These are phyloP conservation scores for Corythucha ciliata DNA, from an alignment of 2,888 invertebrate genomes.

Conservation along the genomic window DNA sequence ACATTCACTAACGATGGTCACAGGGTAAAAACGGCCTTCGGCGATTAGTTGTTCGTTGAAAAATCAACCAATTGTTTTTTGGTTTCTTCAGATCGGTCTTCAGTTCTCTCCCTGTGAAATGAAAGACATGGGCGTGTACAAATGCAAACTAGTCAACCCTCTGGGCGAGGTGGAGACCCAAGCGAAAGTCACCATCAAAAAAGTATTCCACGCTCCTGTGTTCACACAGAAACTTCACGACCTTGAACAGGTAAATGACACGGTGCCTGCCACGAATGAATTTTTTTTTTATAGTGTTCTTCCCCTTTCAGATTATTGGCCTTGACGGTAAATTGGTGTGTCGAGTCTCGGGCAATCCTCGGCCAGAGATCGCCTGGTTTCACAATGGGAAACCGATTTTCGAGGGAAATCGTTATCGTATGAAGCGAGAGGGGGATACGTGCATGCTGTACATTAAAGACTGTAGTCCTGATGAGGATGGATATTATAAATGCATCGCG, in stretches of 20 bases:
- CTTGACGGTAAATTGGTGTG: conserved; percentile 76
- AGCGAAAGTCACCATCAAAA: conserved; percentile 63
- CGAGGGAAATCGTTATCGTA: conserved; percentile 58
- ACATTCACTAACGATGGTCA: conserved; percentile 73
- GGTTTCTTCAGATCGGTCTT: conserved; percentile 52
- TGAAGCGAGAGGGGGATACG: conserved; percentile 69
- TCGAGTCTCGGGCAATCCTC: conserved; percentile 68
- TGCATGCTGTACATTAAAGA: conserved; percentile 66
- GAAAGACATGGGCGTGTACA: conserved; percentile 68
- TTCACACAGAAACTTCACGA: conserved; percentile 67
- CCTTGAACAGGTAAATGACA: conserved; percentile 50
- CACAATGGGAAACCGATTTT: conserved; percentile 66
- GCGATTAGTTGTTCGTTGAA: background rate
- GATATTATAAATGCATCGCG: conserved; percentile 67
- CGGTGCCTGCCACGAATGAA: background rate
- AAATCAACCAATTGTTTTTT: background rate
- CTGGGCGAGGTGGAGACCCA: conserved; percentile 62
- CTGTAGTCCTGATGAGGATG: conserved; percentile 57
- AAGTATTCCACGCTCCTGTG: conserved; percentile 67
- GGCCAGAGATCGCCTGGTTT: conserved; percentile 79
- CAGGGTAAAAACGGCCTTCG: conserved; percentile 45
- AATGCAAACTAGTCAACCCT: conserved; percentile 65
- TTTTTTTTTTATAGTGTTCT: conserved; percentile 6
- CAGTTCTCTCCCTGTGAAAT: conserved; percentile 60
- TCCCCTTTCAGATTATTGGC: conserved; percentile 52